phyloP scores from a whole-genome alignment of 2,888 invertebrate genomes.

The Mycalesis mineus region DNA sequence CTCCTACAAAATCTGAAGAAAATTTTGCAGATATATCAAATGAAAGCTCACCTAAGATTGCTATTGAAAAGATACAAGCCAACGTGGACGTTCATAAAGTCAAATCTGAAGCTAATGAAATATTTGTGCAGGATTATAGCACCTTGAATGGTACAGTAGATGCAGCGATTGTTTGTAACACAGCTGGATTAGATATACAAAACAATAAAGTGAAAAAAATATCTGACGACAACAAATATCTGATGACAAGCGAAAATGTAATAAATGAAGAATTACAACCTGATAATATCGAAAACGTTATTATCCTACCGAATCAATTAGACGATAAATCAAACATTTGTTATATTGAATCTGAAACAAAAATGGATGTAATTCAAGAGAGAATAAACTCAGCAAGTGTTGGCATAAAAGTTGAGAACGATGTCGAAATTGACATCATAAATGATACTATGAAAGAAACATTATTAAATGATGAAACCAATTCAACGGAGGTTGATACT shows the following conservation, averaged over 20 bases:
- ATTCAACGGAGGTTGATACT: background rate
- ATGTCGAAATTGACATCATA: background rate
- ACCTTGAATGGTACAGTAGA: slow-evolving; percentile 6
- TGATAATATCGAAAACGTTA: background rate
- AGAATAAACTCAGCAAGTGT: background rate
- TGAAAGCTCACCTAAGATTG: slow-evolving; percentile 51
- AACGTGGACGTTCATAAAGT: slow-evolving; percentile 15
- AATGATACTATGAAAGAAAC: too few relatives aligned
- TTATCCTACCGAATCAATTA: background rate
- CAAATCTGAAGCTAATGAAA: slow-evolving; percentile 11
- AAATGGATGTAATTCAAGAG: background rate
- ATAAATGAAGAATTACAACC: background rate
- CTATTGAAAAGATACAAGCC: slow-evolving; percentile 21
- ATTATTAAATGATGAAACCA: too few relatives aligned
- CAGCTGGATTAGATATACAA: background rate
- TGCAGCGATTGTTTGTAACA: background rate
- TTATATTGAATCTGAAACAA: background rate
- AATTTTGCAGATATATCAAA: slow-evolving; percentile 62
- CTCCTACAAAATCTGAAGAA: slow-evolving; percentile 60
- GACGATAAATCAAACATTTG: background rate
- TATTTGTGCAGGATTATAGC: background rate
- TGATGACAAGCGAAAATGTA: too few relatives aligned
- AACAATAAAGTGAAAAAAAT: too few relatives aligned
- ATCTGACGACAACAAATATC: too few relatives aligned
- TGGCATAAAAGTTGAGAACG: background rate